Evolutionary conservation across 2,113 vertebrate species (phyloP).

Genomic region (Pachypanchax playfairii): DNA sequence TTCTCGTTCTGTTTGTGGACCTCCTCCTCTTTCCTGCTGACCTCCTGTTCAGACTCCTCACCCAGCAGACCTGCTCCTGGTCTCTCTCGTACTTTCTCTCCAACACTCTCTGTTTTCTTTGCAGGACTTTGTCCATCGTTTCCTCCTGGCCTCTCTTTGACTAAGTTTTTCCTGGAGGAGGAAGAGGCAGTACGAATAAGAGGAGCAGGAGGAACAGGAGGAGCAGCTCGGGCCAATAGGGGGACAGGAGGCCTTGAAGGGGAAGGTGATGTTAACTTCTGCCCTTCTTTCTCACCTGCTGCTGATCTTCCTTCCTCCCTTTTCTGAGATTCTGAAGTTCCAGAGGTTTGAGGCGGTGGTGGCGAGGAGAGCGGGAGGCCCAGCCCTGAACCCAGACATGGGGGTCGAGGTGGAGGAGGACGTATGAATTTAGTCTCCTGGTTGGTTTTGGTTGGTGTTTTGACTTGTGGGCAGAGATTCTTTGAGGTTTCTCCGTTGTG

Average conservation of each 20-base stretch:
- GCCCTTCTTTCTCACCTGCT: slow-evolving; percentile 44
- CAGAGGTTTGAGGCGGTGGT: background rate
- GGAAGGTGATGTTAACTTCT: slow-evolving; percentile 53
- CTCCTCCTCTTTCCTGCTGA: slow-evolving; percentile 17
- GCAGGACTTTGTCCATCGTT: slow-evolving; percentile 53
- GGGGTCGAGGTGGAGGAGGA: slow-evolving; percentile 78
- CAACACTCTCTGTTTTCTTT: slow-evolving; percentile 34
- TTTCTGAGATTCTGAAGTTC: slow-evolving; percentile 31
- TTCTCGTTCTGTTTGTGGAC: slow-evolving; percentile 32
- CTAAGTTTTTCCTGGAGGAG: slow-evolving; percentile 46
- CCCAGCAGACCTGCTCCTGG: slow-evolving; percentile 29
- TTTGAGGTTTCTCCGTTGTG: slow-evolving; percentile 55
- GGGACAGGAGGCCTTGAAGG: slow-evolving; percentile 58
- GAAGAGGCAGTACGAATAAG: slow-evolving; percentile 45
- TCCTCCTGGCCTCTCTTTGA: slow-evolving; percentile 41
- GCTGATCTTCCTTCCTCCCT: slow-evolving; percentile 71
- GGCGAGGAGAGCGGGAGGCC: slow-evolving; percentile 43
- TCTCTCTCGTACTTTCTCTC: slow-evolving; percentile 35
- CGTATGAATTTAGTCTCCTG: slow-evolving; percentile 72
- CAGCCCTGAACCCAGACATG: slow-evolving; percentile 55
- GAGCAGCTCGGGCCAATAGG: slow-evolving; percentile 43
- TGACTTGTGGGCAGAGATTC: slow-evolving; percentile 37
- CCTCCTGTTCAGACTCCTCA: slow-evolving; percentile 18
- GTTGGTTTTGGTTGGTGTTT: slow-evolving; percentile 51
- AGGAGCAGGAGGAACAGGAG: slow-evolving; percentile 62